Percentiles rank a stretch among this genome's conserved stretches.
These are phyloP conservation scores for Epinotia brunnichana DNA, from an alignment of 2,888 invertebrate genomes.

Conservation along the genomic window DNA sequence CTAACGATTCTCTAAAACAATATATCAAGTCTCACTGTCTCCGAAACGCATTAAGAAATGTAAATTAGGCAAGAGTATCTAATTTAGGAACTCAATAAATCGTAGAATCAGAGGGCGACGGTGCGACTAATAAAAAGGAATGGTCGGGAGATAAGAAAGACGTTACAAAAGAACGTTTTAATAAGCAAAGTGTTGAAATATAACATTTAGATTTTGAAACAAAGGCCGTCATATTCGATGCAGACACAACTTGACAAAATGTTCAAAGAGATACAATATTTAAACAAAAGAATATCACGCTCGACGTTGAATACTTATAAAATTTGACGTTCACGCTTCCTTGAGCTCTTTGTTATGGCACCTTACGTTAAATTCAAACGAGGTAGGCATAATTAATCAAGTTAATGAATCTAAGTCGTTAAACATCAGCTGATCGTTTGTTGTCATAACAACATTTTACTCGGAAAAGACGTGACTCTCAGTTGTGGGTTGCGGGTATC, in stretches of 20 bases:
- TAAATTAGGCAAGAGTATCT: conserved; percentile 39
- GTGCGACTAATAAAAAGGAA: conserved; percentile 52
- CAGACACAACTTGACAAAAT: conserved; percentile 31
- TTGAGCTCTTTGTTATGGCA: conserved; percentile 22
- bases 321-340: conserved; percentile 31
- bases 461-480: conserved; percentile 63
- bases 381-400: conserved; percentile 21
- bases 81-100: conserved; percentile 50
- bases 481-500: conserved; percentile 51
- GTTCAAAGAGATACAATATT: conserved; percentile 24
- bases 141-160: conserved; percentile 44
- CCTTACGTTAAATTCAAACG: conserved; percentile 14
- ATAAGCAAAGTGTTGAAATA: conserved; percentile 44
- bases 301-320: conserved; percentile 23
- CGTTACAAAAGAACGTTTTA: conserved; percentile 48
- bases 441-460: conserved; percentile 68
- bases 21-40: conserved; percentile 37
- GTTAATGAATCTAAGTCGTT: conserved; percentile 24
- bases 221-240: conserved; percentile 33
- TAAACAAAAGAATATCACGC: conserved; percentile 32
- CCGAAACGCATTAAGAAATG: conserved; percentile 39
- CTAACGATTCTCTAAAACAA: conserved; percentile 37
- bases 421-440: conserved; percentile 66
- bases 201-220: conserved; percentile 36
- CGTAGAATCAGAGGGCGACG: conserved; percentile 50